Conservation (phyloP, 1,140 invertebrate species). For the Cotesia chilonis region DNA sequence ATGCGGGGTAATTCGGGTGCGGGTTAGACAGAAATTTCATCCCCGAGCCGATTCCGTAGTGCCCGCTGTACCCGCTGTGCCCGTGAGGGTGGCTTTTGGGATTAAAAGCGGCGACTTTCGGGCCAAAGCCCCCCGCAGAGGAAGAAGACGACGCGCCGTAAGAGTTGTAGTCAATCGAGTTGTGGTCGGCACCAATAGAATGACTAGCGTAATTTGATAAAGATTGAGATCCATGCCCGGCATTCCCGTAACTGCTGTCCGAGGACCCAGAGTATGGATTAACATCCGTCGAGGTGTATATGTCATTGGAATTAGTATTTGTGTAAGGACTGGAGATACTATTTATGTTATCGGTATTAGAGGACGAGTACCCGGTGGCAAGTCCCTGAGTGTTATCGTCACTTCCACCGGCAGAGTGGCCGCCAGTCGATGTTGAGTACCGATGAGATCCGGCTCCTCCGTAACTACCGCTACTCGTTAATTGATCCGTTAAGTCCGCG, state of each 20-base stretch:
- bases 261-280: constrained; percentile 13
- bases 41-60: not conserved
- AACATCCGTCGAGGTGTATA: constrained; percentile 2
- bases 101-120: constrained; percentile 20
- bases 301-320: not conserved
- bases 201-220: constrained; percentile 19
- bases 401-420: constrained; percentile 16
- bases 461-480: constrained; percentile 17
- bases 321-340: constrained; percentile 19
- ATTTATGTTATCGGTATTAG: constrained; percentile 22
- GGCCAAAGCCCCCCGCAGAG: not conserved
- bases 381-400: constrained; percentile 8
- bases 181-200: not conserved
- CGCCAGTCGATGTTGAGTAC: constrained; percentile 13
- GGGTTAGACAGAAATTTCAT: not conserved
- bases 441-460: constrained; percentile 15
- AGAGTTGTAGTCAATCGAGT: constrained; percentile 17
- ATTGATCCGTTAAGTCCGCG: constrained; percentile 26
- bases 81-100: not conserved
- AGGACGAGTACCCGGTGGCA: constrained; percentile 12
- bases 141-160: constrained; percentile 6
- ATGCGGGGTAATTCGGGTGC: constrained; percentile 9
- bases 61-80: not conserved
- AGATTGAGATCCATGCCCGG: constrained; percentile 15
- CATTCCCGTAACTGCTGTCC: not conserved